Base-by-base conservation (phyloP, 2,888 invertebrate genomes). In the Galerucella pusilla region DNA sequence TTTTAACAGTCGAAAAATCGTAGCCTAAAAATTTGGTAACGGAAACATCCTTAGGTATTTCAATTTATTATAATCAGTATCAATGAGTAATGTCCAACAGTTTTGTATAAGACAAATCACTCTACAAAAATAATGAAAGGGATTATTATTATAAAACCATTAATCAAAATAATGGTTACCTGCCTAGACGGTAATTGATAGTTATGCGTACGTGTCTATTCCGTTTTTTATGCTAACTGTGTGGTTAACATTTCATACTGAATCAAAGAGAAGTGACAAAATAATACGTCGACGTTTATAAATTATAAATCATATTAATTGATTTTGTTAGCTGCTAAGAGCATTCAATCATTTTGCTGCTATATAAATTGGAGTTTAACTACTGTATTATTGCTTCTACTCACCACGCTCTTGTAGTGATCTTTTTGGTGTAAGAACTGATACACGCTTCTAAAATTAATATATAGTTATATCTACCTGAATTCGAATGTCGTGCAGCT, bases 121-220 rank as follows among this genome's bases (percentile, higher is more conserved):
- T 71, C 75, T 68, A 75, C 75, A 75, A 76, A 76, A 78, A 77
- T 78, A 80, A 80, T 78, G 77, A 77, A 76, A 78, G 76, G 78
- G 73, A 76, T 78, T 79, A 77, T 77, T 79, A 80, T 81, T 82
- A 78, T 78, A 81, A 78, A 80, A 78, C 73, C 81, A 81, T 82
- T 81, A 82, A 82, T 82, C 81, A 82, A 73, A 68, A 70, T 78
- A 81, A 80, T 81, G 80, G 76, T 74, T 77, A 76, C 75, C 75
- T 76, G 76, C 49, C 76, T 70, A 65, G 73, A 59, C 65, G 64
- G 67, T 78, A 78, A 79, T 79, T 78, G 79, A 78, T 77, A 76
- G 71, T 59, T 65, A 65, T 59, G 71, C 57, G 65, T 68, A 68
- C 49, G 61, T 69, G 69, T 69, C 69, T 61, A 69, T 68, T 68